A percentile compares a stretch with the other conserved stretches of the same genome.
phyloP scores from a whole-genome alignment of 2,888 invertebrate species.

The Agonum fuliginosum region DNA sequence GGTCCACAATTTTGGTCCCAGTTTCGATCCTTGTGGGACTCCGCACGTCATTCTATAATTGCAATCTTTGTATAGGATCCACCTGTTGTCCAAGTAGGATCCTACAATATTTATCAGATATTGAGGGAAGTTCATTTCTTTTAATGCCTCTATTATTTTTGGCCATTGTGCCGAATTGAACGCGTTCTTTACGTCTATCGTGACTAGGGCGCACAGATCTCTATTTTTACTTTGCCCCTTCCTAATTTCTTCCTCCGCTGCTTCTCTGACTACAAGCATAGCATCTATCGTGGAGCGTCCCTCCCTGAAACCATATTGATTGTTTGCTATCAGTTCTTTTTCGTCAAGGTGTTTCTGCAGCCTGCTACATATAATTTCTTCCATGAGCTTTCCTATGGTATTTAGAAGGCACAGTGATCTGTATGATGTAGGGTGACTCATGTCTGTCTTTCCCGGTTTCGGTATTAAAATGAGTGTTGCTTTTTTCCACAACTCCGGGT shows the following conservation, averaged over 20 bases:
- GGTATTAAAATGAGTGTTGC: conserved; percentile 14
- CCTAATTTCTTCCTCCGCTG: neutral
- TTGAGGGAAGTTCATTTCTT: neutral
- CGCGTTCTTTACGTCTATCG: too few species aligned
- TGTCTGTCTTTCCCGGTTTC: neutral
- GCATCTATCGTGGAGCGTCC: neutral
- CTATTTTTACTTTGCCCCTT: neutral
- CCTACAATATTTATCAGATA: neutral
- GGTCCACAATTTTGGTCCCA: neutral
- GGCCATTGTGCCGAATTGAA: neutral
- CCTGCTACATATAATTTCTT: neutral
- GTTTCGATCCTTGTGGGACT: neutral
- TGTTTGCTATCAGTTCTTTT: neutral
- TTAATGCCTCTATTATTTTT: neutral
- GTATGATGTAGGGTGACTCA: neutral
- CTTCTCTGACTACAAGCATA: neutral
- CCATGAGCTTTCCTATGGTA: neutral
- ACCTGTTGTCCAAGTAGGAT: neutral
- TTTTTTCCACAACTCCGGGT: conserved; percentile 62
- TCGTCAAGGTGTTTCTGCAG: neutral
- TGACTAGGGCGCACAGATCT: neutral
- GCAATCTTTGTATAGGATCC: neutral
- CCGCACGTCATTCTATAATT: neutral
- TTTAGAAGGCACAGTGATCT: neutral
- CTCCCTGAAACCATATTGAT: too few species aligned